Conservation (phyloP, 2,797 vertebrate species). For the Pteropus rufus region DNA sequence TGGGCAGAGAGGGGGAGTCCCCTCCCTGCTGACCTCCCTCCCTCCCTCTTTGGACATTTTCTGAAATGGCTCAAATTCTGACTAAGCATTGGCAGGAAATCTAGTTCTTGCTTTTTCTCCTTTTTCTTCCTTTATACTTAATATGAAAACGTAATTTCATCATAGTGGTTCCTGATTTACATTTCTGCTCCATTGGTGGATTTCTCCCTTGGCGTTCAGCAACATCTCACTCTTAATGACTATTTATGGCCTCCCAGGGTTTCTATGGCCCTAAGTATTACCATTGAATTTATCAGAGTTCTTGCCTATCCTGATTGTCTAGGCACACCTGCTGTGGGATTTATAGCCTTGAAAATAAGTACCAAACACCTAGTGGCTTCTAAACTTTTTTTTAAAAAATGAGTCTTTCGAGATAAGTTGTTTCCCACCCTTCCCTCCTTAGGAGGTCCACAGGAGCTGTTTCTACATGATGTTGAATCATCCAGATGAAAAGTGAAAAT, state of each 20-base stretch:
- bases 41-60: neutral
- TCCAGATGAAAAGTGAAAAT: slow-evolving; percentile 75
- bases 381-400: slow-evolving; percentile 60
- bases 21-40: too few relatives aligned
- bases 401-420: slow-evolving; percentile 65
- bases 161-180: slow-evolving; percentile 62
- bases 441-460: slow-evolving; percentile 70
- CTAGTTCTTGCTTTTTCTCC: slow-evolving; percentile 5
- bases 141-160: slow-evolving; percentile 62
- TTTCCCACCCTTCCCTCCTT: slow-evolving; percentile 67
- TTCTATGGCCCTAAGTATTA: slow-evolving; percentile 75
- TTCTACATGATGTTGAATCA: slow-evolving; percentile 71
- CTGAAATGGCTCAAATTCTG: slow-evolving; percentile 45
- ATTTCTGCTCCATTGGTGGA: slow-evolving; percentile 69
- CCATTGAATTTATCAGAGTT: slow-evolving; percentile 67
- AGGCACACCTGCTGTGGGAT: slow-evolving; percentile 75
- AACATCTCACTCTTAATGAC: slow-evolving; percentile 70
- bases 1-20: too few relatives aligned
- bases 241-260: slow-evolving; percentile 74
- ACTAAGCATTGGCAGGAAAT: neutral
- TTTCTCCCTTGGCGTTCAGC: slow-evolving; percentile 62
- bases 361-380: slow-evolving; percentile 75
- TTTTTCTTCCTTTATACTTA: slow-evolving; percentile 55
- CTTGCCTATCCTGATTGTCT: slow-evolving; percentile 73
- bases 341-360: slow-evolving; percentile 79